Percentiles rank a stretch among this genome's conserved stretches.
Conservation (phyloP, 2,797 vertebrate genomes). For the Alosa sapidissima region DNA sequence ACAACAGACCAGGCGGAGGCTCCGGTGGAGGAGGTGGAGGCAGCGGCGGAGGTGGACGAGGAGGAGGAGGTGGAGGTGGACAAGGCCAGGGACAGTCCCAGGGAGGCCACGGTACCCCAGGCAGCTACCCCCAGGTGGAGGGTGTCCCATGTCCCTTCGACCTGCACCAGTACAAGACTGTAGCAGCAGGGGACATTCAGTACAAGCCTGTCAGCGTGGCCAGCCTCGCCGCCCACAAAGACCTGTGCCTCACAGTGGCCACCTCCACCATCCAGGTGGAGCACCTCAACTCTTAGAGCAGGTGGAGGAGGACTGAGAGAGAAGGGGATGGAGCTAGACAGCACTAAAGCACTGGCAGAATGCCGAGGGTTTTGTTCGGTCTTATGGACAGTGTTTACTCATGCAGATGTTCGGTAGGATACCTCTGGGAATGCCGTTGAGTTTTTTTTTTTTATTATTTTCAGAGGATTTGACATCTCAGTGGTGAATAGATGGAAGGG, state of each 20-base stretch:
- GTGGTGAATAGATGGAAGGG: neutral
- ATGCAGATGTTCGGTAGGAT: constrained; percentile 10
- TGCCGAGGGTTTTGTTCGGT: constrained; percentile 26
- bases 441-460: constrained; percentile 49
- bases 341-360: constrained; percentile 9
- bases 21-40: constrained; percentile 49
- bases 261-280: constrained; percentile 96
- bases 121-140: constrained; percentile 67
- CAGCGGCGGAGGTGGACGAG: constrained; percentile 68
- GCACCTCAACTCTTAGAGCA: constrained; percentile 90
- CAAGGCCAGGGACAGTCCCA: constrained; percentile 70
- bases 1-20: constrained; percentile 57
- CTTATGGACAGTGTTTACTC: constrained; percentile 43
- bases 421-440: constrained; percentile 15
- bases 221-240: constrained; percentile 86
- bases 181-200: constrained; percentile 74
- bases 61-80: constrained; percentile 62
- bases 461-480: neutral
- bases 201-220: constrained; percentile 78
- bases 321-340: constrained; percentile 12
- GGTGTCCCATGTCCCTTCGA: constrained; percentile 86
- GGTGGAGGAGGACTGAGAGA: constrained; percentile 46
- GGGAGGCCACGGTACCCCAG: constrained; percentile 69
- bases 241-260: constrained; percentile 97
- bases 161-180: constrained; percentile 94